Evolutionary conservation across 2,888 invertebrate genomes (phyloP), one percentile per base, ranked within the genome.

Genomic region (Amphiduros pacificus): DNA sequence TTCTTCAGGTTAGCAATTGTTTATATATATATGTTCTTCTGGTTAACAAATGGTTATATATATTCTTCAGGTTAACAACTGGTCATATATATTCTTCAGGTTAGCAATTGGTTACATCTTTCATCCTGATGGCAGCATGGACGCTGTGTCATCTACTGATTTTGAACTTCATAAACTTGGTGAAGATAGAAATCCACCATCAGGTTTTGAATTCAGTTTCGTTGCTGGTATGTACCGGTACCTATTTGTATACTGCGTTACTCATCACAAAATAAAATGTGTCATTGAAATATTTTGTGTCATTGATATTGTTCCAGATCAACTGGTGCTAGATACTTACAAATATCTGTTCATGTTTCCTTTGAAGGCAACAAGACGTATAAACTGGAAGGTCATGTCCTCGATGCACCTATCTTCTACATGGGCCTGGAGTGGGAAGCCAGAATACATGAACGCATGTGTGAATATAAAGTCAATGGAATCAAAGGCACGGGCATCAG

Each of bases 71-170:
- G 5, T 56, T 11, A 57, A 58, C 26, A 50, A 11, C 14, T 4
- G 29, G 24, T 28, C 62, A 56, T 22, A 1, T 62, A 2, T 49
- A 29, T n/a, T 55, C 66, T 65, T 17, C 73, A 79, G 79, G 53
- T 57, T 80, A 36, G 70, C 72, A n/a, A 74, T 79, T 48, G 80
- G 80, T 4, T 80, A 78, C 60, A 68, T 79, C 3, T 72, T 79
- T 40, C 71, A 76, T 49, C 76, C 78, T n/a, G 71, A 76, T 61
- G 79, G 78, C 5, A 60, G 63, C 17, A 71, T 77, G 72, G 73
- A 77, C 27, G 54, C 73, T 6, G 74, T 79, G 2, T 72, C 75
- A 0, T 73, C 68, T 50, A 71, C 74, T 50, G 76, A 77, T 53
- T 71, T 79, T 65, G 74, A 79, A 61, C 70, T 80, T 31, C 70